Evolutionary conservation across 1,140 invertebrate species (phyloP).

Genomic region (Drosophila lini): DNA sequence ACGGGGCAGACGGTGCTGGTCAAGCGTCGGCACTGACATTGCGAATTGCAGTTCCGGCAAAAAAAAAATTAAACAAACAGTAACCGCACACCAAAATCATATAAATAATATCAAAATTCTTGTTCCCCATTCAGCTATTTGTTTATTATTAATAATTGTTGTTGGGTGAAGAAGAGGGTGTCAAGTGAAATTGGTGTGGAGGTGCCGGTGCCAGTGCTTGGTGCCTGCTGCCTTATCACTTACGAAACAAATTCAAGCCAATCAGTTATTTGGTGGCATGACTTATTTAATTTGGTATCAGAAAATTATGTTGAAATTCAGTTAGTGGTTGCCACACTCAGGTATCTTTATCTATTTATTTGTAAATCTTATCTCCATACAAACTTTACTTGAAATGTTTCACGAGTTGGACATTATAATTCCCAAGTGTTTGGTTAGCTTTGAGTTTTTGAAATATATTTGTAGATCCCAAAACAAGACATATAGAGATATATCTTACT

Average conservation of each 20-base stretch:
- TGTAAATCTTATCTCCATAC: constrained; percentile 2
- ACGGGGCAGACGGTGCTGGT: constrained; percentile 32
- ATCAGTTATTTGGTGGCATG: neutral
- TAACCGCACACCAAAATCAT: constrained; percentile 26
- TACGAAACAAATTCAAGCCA: neutral
- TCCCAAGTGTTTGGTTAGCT: neutral
- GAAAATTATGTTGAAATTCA: constrained; percentile 1
- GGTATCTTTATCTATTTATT: neutral
- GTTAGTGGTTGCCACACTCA: neutral
- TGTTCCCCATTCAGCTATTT: constrained; percentile 5
- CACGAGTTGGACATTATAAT: neutral
- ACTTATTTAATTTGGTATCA: neutral
- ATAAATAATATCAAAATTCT: constrained; percentile 13
- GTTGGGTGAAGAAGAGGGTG: neutral
- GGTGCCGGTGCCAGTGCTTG: neutral
- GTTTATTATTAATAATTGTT: constrained; percentile 7
- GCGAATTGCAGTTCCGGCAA: constrained; percentile 30
- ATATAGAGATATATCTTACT: too few species aligned
- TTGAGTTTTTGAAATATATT: neutral
- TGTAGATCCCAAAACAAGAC: neutral
- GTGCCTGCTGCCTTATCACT: neutral
- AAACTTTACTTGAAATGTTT: neutral
- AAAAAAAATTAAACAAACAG: constrained; percentile 6
- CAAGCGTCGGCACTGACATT: constrained; percentile 37
- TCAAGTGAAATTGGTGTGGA: neutral